Evolutionary conservation across 2,888 invertebrate genomes (phyloP), one percentile per base, ranked within the genome.

Genomic region (Lasioglossum pauxillum): DNA sequence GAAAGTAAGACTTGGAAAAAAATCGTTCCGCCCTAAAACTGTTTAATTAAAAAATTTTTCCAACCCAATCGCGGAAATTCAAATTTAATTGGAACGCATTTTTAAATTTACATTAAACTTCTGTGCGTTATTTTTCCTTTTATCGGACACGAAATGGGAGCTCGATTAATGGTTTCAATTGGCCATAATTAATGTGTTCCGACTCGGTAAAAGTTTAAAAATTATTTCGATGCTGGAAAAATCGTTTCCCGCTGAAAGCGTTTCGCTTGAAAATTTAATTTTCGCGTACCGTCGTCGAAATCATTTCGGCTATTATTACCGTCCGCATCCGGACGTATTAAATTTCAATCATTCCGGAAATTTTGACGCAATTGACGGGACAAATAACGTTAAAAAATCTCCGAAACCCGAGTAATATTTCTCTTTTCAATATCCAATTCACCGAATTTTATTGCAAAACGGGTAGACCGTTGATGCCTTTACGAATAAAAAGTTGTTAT

Each of bases 271-370:
- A 44, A 44, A 75, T 41, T 12, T 4, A 19, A 10, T 27, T 75
- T 64, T 23, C 31, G 0, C 12, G 23, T 1, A 12, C 7, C 41
- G 41, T n/a, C 73, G 16, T 35, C 2, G 27, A 31, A 46, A 73
- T 35, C 31, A 72, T 82, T 73, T 53, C 73, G 14, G 16, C 19
- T 16, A 53, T 7, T n/a, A 83, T 83, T 41, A 31, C 14, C 60
- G 31, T 5, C 14, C 60, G 31, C n/a, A 16, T 7, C 27, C 46
- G n/a, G 38, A 16, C 23, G 38, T 69, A 69, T 69, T 69, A 69
- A 41, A 69, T 69, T 69, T 69, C 69, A 69, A 35, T 69, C 38
- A 23, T 19, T 38, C 38, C 23, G 38, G 23, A 69, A 69, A 69
- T 69, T 69, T 69, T 38, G 38, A 38, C 69, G 69, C 38, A 23